Base-by-base conservation (phyloP, 2,113 vertebrate genomes). In the Amblyopsis rosae region DNA sequence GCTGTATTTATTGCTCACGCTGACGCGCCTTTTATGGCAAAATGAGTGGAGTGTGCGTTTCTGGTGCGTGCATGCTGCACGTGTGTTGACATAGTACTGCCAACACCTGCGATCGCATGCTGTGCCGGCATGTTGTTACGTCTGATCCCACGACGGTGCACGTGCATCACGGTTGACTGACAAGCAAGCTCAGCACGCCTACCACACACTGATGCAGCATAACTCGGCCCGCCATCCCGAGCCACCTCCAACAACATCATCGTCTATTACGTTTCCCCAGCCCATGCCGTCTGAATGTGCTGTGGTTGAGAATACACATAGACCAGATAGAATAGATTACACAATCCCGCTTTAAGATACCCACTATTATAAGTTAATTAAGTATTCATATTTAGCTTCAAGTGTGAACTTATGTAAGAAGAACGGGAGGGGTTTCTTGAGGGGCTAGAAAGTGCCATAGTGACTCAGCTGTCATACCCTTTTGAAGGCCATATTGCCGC, bases 1-100 rank as follows among this genome's bases (percentile, higher is more conserved):
- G 82, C 82, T 56, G 41, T 78, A 73, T 80, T 84, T 82, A 77
- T 85, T 86, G 82, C 82, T 87, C 70, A 62, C 70, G 78, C 84
- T 89, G 84, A 90, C 86, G 73, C 33, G 73, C 79, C 77, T 75
- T 87, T 88, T 76, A 86, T 82, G 86, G 83, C 82, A 80, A 72
- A 67, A 78, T 89, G 84, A 88, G 74, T 83, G 86, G 88, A 81
- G 80, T 73, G 77, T 59, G 64, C 67, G 41, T 49, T 11, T 26
- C 6, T 45, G 70, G 32, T 66, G 13, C 65, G 67, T 74, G 67
- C 49, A 17, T 59, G 49, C 17, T 67, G 55, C 48, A 3, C 77
- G 54, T 63, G 66, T 67, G 67, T 26, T 17, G 62, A 41, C 19
- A 35, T 61, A 50, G 57, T 33, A 35, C 12, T 59, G 76, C 72